A percentile compares a stretch with the other conserved stretches of the same genome.
phyloP scores from a whole-genome alignment of 2,113 vertebrate species.

The Spilogale gracilis region DNA sequence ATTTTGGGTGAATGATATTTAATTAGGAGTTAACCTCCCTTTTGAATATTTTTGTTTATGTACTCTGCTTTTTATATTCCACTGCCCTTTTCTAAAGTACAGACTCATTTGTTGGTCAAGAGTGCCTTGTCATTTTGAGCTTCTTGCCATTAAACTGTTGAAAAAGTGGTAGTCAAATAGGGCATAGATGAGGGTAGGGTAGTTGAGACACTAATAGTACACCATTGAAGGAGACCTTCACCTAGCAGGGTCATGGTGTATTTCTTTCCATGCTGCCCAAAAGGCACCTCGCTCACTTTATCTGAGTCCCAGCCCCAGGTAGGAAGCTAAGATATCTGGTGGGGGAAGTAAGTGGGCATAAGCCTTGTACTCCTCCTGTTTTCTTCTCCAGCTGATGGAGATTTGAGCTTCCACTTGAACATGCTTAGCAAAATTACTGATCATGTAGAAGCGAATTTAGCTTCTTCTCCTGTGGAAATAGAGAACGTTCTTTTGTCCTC shows the following conservation, averaged over 20 bases:
- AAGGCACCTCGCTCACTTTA: fast-evolving
- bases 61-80: neutral
- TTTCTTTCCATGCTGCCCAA: neutral
- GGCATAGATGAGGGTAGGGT: neutral
- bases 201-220: too few relatives aligned
- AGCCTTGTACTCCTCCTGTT: neutral
- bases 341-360: neutral
- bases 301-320: neutral
- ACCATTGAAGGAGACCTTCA: neutral
- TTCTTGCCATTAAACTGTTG: neutral
- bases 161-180: neutral
- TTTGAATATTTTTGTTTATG: constrained; percentile 13
- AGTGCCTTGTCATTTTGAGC: neutral
- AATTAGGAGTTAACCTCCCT: neutral
- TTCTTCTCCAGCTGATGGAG: neutral
- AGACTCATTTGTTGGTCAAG: neutral
- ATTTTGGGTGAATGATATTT: neutral
- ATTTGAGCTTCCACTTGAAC: neutral
- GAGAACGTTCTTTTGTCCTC: neutral
- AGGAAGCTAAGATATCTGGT: neutral
- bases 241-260: neutral
- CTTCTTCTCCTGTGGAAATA: neutral
- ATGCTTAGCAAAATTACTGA: neutral
- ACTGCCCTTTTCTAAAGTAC: neutral
- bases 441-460: neutral